Percentiles rank a stretch among this genome's conserved stretches.
phyloP scores from a whole-genome alignment of 2,888 invertebrate species.

The Lymantria monacha region DNA sequence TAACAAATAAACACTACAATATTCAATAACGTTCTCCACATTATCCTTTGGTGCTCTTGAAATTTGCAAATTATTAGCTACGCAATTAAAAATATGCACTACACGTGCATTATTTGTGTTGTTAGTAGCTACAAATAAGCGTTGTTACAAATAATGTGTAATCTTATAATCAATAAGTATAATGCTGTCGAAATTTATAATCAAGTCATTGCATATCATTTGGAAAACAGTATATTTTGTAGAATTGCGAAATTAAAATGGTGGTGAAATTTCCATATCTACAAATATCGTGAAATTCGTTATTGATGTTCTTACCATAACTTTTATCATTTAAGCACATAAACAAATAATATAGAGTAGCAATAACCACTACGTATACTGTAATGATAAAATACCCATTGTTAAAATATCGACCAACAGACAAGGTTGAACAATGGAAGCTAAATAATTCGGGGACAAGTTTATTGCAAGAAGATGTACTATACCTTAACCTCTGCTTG shows the following conservation, averaged over 20 bases:
- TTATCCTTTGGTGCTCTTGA: too few relatives aligned
- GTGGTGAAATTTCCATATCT: constrained; percentile 19
- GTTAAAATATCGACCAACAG: constrained; percentile 50
- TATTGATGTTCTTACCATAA: neutral
- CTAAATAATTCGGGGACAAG: constrained; percentile 1
- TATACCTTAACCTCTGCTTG: constrained; percentile 60
- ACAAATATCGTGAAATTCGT: constrained; percentile 1
- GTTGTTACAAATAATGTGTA: too few relatives aligned
- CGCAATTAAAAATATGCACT: too few relatives aligned
- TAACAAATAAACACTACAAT: too few relatives aligned
- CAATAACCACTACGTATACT: too few relatives aligned
- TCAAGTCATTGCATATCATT: neutral
- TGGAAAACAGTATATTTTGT: constrained; percentile 4
- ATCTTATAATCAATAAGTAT: too few relatives aligned
- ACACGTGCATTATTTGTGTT: too few relatives aligned
- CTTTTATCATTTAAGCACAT: neutral
- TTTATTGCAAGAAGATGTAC: constrained; percentile 22
- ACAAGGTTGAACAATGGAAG: constrained; percentile 67
- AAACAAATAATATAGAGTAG: too few relatives aligned
- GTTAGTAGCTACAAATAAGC: too few relatives aligned
- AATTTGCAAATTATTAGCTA: too few relatives aligned
- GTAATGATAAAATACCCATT: neutral
- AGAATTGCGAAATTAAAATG: constrained; percentile 47
- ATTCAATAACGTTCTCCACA: too few relatives aligned
- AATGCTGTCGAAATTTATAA: too few relatives aligned